phyloP scores from a whole-genome alignment of 2,888 invertebrate species.

The Nineta flava region DNA sequence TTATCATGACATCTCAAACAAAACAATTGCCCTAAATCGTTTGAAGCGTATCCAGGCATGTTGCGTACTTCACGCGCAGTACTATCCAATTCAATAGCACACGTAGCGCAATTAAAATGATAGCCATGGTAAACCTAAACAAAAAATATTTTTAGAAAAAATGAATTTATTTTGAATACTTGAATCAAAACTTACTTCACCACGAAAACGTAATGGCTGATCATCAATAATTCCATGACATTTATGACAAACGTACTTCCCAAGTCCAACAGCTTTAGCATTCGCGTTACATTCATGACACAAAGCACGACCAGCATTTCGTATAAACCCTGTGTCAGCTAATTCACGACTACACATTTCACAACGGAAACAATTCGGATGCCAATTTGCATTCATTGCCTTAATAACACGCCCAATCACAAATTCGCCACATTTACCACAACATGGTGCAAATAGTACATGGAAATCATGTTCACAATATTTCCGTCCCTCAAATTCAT shows the following conservation, averaged over 20 bases:
- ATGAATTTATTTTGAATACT: not conserved
- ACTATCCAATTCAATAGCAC: slow-evolving; percentile 82
- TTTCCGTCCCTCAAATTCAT: slow-evolving; percentile 97
- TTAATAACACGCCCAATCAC: slow-evolving; percentile 98
- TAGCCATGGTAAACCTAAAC: slow-evolving; percentile 79
- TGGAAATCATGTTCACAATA: slow-evolving; percentile 99
- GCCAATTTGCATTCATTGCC: slow-evolving; percentile 99
- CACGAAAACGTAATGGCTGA: slow-evolving; percentile 77
- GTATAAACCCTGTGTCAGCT: slow-evolving; percentile 95
- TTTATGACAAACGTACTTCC: slow-evolving; percentile 95
- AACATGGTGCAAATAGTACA: slow-evolving; percentile 76
- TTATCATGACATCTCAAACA: slow-evolving; percentile 97
- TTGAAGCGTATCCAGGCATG: slow-evolving; percentile 75
- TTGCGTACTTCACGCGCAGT: slow-evolving; percentile 93
- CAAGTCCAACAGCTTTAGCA: slow-evolving; percentile 86
- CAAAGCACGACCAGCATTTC: slow-evolving; percentile 61
- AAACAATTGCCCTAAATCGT: slow-evolving; percentile 90
- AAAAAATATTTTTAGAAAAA: not conserved
- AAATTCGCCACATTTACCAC: slow-evolving; percentile 69
- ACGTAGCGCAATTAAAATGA: slow-evolving; percentile 93
- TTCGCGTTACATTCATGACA: slow-evolving; percentile 95
- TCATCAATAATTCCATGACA: slow-evolving; percentile 92
- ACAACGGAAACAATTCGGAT: slow-evolving; percentile 94
- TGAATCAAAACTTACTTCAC: slow-evolving; percentile 43
- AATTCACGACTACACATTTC: slow-evolving; percentile 82